Evolutionary conservation across 2,113 vertebrate genomes (phyloP), one percentile per base, ranked within the genome.

Genomic region (Bufo bufo): DNA sequence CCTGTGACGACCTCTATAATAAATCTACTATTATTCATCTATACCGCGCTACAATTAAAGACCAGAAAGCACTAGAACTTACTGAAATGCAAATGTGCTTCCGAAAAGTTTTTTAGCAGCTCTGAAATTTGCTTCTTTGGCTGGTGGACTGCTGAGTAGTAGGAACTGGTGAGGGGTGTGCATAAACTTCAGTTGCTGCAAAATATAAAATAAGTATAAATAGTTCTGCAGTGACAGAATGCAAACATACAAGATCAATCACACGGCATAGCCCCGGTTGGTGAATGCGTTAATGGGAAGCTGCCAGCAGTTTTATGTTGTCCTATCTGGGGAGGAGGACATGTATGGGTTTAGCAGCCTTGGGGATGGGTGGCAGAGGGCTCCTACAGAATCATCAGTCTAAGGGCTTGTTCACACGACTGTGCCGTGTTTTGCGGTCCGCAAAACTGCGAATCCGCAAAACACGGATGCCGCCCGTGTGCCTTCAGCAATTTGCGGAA

Each of bases 81-180:
- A 98, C 97, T 98, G 97, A 94, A 98, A 98, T 91, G 97, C 97
- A 89, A 98, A 98, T 79, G 97, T 97, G 92, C 97, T 98, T 92
- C 97, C 97, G 0, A 96, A 97, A 89, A 96, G 96, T 93, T 93
- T 96, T 95, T 98, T 98, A 93, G 97, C 97, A 94, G 96, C 94
- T 96, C 96, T 93, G 90, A 98, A 98, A 93, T 97, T 97, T 90
- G 96, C 96, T 94, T 98, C 97, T 97, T 98, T 98, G 96, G 97
- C 97, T 94, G 97, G 97, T 90, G 97, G 97, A 91, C 97, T 98
- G 94, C 97, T 97, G 90, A 98, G 97, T 80, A 98, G 96, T 43
- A 97, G 96, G 91, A 98, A 98, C 83, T 98, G 97, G 91, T 98
- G 97, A 9, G 95, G 96, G 49, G 97, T 97, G 91, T 97, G 97